Conservation (phyloP, 1,140 invertebrate species). For the Chymomyza costata region DNA sequence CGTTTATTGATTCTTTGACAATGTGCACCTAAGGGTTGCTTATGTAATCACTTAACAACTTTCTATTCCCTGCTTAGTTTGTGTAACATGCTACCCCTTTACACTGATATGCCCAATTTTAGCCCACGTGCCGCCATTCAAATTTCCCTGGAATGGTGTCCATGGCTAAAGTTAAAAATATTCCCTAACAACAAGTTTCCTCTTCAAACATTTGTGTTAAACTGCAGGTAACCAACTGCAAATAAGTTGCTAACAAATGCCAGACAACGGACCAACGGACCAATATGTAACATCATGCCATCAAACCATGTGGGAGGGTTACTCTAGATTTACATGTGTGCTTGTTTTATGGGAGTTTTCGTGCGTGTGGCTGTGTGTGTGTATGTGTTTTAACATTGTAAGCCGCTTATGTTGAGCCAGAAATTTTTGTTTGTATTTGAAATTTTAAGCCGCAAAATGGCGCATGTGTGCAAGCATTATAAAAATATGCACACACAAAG, state of each 20-base stretch:
- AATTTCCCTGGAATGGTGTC: not conserved
- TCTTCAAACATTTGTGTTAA: constrained; percentile 65
- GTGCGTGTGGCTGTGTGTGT: constrained; percentile 13
- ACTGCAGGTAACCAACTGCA: constrained; percentile 65
- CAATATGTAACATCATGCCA: constrained; percentile 1
- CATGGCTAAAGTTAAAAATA: constrained; percentile 22
- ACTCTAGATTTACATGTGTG: not conserved
- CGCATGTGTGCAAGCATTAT: constrained; percentile 54
- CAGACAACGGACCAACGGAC: constrained; percentile 13
- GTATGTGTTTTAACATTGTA: constrained; percentile 60
- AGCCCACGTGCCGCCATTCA: not conserved
- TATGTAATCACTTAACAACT: too few species aligned
- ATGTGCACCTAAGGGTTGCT: too few species aligned
- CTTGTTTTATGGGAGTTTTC: too few species aligned
- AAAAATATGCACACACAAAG: constrained; percentile 33
- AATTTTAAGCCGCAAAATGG: constrained; percentile 67
- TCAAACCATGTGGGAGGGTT: constrained; percentile 11
- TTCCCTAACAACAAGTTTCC: constrained; percentile 23
- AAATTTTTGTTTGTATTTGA: constrained; percentile 58
- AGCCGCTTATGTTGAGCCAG: constrained; percentile 61
- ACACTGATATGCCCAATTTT: constrained; percentile 5
- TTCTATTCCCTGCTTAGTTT: too few species aligned
- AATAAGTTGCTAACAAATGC: constrained; percentile 50
- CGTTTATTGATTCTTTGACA: too few species aligned
- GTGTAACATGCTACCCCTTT: too few species aligned